These are phyloP conservation scores for Pollachius pollachius DNA, from an alignment of 2,113 vertebrate species.

Conservation along the genomic window DNA sequence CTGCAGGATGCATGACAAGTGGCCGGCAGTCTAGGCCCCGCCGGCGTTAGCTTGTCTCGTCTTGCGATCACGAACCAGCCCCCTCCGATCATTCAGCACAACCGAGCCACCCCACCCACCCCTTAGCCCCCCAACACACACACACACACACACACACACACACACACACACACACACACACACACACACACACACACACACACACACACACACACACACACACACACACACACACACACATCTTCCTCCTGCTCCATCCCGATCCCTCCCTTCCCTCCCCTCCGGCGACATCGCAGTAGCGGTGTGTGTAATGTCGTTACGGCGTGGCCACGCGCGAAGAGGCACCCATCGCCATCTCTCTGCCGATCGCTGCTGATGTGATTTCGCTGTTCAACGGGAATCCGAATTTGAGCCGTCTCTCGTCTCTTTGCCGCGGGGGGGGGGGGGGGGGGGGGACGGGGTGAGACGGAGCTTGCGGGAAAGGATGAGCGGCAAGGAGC, in stretches of 20 bases:
- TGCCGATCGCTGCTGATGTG: constrained; percentile 32
- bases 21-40: no score
- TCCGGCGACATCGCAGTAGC: constrained; percentile 25
- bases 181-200: constrained; percentile 35
- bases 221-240: constrained; percentile 41
- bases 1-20: no score
- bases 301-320: constrained; percentile 61
- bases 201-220: constrained; percentile 20
- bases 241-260: constrained; percentile 30
- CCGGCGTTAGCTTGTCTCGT: no score
- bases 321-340: constrained; percentile 33
- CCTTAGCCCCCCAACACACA: background rate
- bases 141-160: constrained; percentile 47
- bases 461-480: constrained; percentile 3
- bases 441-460: background rate
- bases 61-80: no score
- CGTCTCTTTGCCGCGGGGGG: background rate
- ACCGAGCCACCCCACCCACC: no score
- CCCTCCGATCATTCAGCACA: no score
- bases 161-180: constrained; percentile 40
- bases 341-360: constrained; percentile 40
- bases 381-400: constrained; percentile 41
- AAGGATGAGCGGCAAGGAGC: constrained; percentile 78
- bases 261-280: constrained; percentile 24
- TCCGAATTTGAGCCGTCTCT: constrained; percentile 11